A percentile compares a stretch with the other conserved stretches of the same genome.
phyloP scores from a whole-genome alignment of 2,888 invertebrate species.

The Drosophila falleni region DNA sequence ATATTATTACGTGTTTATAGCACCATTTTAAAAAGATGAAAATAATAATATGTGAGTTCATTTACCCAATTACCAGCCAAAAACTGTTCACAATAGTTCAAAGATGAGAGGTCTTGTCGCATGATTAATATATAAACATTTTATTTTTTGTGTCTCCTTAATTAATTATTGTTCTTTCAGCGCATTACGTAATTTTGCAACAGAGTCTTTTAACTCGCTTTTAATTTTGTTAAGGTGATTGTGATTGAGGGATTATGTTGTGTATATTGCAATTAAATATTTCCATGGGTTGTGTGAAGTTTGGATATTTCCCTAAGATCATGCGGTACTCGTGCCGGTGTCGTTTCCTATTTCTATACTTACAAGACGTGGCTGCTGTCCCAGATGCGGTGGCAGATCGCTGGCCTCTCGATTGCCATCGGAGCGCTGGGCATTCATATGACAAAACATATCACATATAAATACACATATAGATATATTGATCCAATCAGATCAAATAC shows the following conservation, averaged over 20 bases:
- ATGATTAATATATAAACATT: not conserved
- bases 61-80: conserved; percentile 47
- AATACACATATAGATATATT: conserved; percentile 11
- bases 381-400: conserved; percentile 80
- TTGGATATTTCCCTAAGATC: conserved; percentile 37
- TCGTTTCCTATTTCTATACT: conserved; percentile 71
- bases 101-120: conserved; percentile 17
- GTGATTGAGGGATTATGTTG: conserved; percentile 24
- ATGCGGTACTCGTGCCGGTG: conserved; percentile 68
- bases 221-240: conserved; percentile 36
- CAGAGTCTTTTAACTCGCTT: conserved; percentile 7
- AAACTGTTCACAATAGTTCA: conserved; percentile 31
- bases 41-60: conserved; percentile 33
- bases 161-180: not conserved
- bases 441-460: conserved; percentile 42
- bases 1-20: conserved; percentile 6
- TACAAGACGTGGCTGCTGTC: conserved; percentile 79
- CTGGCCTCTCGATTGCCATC: conserved; percentile 82
- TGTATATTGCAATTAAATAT: conserved; percentile 2
- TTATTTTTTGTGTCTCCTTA: not conserved
- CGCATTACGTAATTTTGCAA: conserved; percentile 18
- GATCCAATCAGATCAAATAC: conserved; percentile 18
- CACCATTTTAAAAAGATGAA: not conserved
- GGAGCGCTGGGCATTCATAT: conserved; percentile 69
- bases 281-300: not conserved